phyloP scores from a whole-genome alignment of 2,888 invertebrate species.

The Epinotia nisella region DNA sequence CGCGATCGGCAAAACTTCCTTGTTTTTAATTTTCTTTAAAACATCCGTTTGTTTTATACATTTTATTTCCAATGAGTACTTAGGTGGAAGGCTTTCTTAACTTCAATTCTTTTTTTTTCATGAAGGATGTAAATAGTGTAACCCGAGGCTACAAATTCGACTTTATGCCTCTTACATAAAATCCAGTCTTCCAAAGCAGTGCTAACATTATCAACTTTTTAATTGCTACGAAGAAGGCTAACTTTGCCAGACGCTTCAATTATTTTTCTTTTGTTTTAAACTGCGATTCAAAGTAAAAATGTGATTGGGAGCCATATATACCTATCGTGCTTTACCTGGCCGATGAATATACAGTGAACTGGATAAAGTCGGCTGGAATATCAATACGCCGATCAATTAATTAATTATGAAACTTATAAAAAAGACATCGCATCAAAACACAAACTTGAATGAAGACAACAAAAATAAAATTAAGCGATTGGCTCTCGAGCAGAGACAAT shows the following conservation, averaged over 20 bases:
- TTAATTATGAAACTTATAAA: constrained; percentile 28
- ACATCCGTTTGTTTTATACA: constrained; percentile 79
- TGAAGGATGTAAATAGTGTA: constrained; percentile 64
- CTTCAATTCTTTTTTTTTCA: constrained; percentile 75
- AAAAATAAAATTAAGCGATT: constrained; percentile 57
- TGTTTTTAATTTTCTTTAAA: constrained; percentile 85
- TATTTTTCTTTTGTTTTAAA: constrained; percentile 55
- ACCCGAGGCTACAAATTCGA: constrained; percentile 60
- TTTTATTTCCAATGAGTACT: constrained; percentile 77
- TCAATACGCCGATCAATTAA: constrained; percentile 18
- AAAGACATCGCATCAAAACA: constrained; percentile 22
- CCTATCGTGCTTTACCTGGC: constrained; percentile 25
- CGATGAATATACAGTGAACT: constrained; percentile 22
- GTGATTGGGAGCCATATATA: constrained; percentile 41
- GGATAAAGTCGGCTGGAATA: constrained; percentile 16
- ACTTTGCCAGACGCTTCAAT: constrained; percentile 59
- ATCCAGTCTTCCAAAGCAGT: constrained; percentile 63
- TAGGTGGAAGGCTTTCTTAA: constrained; percentile 78
- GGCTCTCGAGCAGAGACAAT: constrained; percentile 57
- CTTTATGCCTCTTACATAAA: constrained; percentile 62
- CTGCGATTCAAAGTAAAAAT: constrained; percentile 52
- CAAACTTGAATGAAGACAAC: constrained; percentile 11
- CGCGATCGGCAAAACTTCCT: constrained; percentile 82
- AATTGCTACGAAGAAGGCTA: constrained; percentile 72
- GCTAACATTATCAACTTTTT: constrained; percentile 68